These are phyloP conservation scores for Lamellibrachia luymesi DNA, from an alignment of 1,140 invertebrate species.

Conservation along the genomic window DNA sequence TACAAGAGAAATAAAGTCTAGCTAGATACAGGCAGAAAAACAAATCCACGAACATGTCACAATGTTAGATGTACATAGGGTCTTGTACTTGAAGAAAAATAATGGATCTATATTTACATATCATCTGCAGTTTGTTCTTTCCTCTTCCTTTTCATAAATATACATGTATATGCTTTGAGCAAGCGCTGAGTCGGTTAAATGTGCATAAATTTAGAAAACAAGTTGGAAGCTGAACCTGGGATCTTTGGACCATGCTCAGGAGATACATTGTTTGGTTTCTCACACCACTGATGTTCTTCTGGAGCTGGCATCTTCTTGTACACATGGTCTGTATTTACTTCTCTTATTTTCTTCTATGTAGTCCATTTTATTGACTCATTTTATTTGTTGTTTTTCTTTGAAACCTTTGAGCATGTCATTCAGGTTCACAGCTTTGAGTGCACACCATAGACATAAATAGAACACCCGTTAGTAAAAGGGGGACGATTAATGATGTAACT, in stretches of 20 bases:
- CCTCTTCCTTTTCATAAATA: background rate
- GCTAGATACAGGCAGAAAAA: background rate
- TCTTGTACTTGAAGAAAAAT: background rate
- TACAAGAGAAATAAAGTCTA: background rate
- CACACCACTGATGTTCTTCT: background rate
- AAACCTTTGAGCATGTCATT: background rate
- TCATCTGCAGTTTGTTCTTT: background rate
- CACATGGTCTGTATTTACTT: background rate
- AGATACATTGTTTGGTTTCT: background rate
- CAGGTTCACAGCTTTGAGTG: background rate
- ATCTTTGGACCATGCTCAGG: background rate
- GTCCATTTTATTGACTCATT: background rate
- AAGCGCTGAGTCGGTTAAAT: background rate
- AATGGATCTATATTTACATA: background rate
- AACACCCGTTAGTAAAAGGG: too few species aligned
- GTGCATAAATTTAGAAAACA: conserved; percentile 1
- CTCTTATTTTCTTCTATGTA: background rate
- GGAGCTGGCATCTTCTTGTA: background rate
- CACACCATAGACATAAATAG: too few species aligned
- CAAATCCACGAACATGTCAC: background rate
- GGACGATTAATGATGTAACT: too few species aligned
- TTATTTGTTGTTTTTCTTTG: background rate
- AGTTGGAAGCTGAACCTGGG: background rate
- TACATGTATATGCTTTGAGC: too few species aligned
- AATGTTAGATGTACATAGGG: background rate